Evolutionary conservation across 2,888 invertebrate species (phyloP).

Genomic region (Bombyx huttoni): DNA sequence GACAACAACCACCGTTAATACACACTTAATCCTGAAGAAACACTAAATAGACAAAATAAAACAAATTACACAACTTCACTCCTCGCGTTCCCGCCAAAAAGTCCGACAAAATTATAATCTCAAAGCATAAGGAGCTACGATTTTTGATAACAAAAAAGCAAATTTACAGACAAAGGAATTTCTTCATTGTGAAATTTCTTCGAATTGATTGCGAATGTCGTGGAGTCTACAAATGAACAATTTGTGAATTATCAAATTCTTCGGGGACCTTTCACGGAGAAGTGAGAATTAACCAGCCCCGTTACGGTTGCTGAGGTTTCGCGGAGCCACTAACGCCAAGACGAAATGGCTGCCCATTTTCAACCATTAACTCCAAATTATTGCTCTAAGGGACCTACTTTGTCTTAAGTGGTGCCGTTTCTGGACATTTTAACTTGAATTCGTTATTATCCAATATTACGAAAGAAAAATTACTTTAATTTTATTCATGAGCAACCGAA

Average conservation of each 20-base stretch:
- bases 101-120: not conserved
- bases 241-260: conserved; percentile 19
- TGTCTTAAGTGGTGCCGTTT: conserved; percentile 9
- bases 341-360: conserved; percentile 20
- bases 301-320: conserved; percentile 14
- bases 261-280: conserved; percentile 13
- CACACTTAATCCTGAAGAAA: too few relatives aligned
- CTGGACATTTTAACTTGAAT: conserved; percentile 1
- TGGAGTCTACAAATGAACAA: conserved; percentile 23
- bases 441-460: too few relatives aligned
- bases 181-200: conserved; percentile 12
- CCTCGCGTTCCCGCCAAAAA: too few relatives aligned
- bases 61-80: too few relatives aligned
- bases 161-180: not conserved
- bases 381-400: conserved; percentile 16
- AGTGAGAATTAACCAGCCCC: conserved; percentile 22
- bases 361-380: conserved; percentile 19
- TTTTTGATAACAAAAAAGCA: not conserved
- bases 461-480: too few relatives aligned
- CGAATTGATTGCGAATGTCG: conserved; percentile 19
- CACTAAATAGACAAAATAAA: too few relatives aligned
- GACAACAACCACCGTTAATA: too few relatives aligned
- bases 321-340: conserved; percentile 14
- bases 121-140: not conserved
- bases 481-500: too few relatives aligned